Percentiles rank a stretch among this genome's conserved stretches.
These are phyloP conservation scores for Neoitamus cyanurus DNA, from an alignment of 2,888 invertebrate genomes.

Conservation along the genomic window DNA sequence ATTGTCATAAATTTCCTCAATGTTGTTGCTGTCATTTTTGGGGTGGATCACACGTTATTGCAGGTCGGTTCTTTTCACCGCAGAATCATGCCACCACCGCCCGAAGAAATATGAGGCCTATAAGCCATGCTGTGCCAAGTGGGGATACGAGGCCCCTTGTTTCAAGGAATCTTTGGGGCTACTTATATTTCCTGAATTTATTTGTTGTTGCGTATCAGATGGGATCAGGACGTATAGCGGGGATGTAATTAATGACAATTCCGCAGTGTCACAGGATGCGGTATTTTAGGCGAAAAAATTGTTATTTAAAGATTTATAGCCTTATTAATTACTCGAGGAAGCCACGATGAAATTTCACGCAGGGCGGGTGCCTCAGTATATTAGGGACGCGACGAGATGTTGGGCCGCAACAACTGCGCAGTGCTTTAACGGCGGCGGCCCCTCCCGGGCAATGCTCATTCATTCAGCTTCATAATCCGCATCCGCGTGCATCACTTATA, in stretches of 20 bases:
- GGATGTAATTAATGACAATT: slow-evolving; percentile 29
- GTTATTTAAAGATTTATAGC: slow-evolving; percentile 26
- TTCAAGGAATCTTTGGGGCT: slow-evolving; percentile 9
- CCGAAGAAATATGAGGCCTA: slow-evolving; percentile 18
- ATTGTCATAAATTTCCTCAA: slow-evolving; percentile 38
- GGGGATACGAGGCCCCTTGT: background rate
- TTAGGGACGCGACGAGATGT: too few species aligned
- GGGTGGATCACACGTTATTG: slow-evolving; percentile 38
- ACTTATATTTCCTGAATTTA: slow-evolving; percentile 12
- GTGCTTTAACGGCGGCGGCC: background rate
- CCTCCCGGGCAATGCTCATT: background rate
- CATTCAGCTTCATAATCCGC: background rate
- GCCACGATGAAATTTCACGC: background rate
- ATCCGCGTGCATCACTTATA: background rate
- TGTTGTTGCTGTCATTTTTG: slow-evolving; percentile 34
- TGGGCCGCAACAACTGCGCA: background rate
- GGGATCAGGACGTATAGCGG: background rate
- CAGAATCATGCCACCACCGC: background rate
- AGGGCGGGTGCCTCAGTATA: background rate
- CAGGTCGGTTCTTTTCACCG: slow-evolving; percentile 6
- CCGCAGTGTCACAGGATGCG: slow-evolving; percentile 22
- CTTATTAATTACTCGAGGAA: slow-evolving; percentile 14
- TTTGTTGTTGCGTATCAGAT: slow-evolving; percentile 8
- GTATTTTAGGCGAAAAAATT: slow-evolving; percentile 31
- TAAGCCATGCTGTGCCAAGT: slow-evolving; percentile 8